Base-by-base conservation (phyloP, 1,140 invertebrate genomes). In the Scylla paramamosain region DNA sequence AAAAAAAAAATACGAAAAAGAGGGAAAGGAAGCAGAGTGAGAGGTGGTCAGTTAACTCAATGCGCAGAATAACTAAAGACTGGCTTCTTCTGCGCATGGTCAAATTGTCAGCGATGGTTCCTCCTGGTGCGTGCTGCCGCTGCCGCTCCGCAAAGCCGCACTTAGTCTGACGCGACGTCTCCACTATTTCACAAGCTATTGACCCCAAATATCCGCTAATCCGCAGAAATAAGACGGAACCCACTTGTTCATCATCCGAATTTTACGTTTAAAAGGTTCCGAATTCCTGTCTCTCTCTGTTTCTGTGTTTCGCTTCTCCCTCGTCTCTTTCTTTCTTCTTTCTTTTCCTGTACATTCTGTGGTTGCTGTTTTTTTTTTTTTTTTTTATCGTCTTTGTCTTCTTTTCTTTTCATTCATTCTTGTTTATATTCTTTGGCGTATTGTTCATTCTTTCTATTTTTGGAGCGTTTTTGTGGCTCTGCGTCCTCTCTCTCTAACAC, bases 131-230 rank as follows among this genome's bases (percentile, higher is more conserved):
- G 10, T 59, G 52, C 52, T 20, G 10, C 52, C 12, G 16, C 10
- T 2, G 52, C 52, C 52, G 52, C 52, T 8, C 10, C 10, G 10
- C 52, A 3, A 59, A 59, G 0, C 52, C 52, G 52, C 16, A 59
- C 52, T 59, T 59, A 59, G 10, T 0, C 52, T 12, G 52, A 59
- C 52, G 52, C 52, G 12, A 20, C 52, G 52, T 0, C 16, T 7
- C 83, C 83, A 93, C 92, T 93, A 93, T 93, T 93, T 93, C 92
- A 86, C 87, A 20, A 87, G 82, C 86, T 93, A 93, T 93, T 93
- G 92, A 87, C 92, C 67, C 83, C n/a, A 48, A 77, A 29, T 93
- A 93, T 93, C 83, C 46, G 92, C 83, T 93, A 48, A 93, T 93
- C 92, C 92, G 32, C 16, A 31, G 92, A 93, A n/a, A 93, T 87